These are phyloP conservation scores for Sphaeridia pumilis DNA, from an alignment of 2,888 invertebrate genomes.

Conservation along the genomic window DNA sequence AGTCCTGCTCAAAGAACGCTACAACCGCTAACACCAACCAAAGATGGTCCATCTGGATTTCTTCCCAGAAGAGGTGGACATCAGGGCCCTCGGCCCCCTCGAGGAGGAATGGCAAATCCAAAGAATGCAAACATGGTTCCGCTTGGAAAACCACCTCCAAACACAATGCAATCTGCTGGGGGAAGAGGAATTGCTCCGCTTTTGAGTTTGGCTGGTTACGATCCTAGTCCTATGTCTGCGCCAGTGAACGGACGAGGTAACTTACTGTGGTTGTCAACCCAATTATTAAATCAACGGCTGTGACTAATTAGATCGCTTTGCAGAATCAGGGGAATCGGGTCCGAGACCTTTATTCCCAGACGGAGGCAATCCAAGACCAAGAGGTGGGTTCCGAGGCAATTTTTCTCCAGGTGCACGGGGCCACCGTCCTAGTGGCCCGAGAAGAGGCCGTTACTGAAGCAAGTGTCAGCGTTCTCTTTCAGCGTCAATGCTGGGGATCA, in stretches of 20 bases:
- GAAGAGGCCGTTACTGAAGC: conserved; percentile 12
- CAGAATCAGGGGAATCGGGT: too few species aligned
- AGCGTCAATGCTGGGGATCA: too few species aligned
- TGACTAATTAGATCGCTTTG: neutral
- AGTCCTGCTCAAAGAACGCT: neutral
- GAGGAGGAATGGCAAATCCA: neutral
- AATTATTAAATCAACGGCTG: too few species aligned
- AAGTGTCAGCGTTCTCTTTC: too few species aligned
- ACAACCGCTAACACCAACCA: neutral
- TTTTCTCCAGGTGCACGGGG: conserved; percentile 3
- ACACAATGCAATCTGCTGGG: neutral
- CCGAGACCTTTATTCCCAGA: too few species aligned
- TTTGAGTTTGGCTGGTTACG: neutral
- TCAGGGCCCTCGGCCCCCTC: neutral
- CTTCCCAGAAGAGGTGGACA: neutral
- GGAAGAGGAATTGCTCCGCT: neutral
- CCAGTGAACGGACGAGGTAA: too few species aligned
- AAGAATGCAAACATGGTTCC: neutral
- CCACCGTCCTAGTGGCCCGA: conserved; percentile 6
- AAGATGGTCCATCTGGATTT: neutral
- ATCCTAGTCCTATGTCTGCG: too few species aligned
- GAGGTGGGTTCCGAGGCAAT: conserved; percentile 5
- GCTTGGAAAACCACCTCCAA: neutral
- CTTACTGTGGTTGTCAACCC: too few species aligned
- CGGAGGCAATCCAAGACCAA: too few species aligned